phyloP scores from a whole-genome alignment of 2,888 invertebrate species.

The Hypomecis atomaria region DNA sequence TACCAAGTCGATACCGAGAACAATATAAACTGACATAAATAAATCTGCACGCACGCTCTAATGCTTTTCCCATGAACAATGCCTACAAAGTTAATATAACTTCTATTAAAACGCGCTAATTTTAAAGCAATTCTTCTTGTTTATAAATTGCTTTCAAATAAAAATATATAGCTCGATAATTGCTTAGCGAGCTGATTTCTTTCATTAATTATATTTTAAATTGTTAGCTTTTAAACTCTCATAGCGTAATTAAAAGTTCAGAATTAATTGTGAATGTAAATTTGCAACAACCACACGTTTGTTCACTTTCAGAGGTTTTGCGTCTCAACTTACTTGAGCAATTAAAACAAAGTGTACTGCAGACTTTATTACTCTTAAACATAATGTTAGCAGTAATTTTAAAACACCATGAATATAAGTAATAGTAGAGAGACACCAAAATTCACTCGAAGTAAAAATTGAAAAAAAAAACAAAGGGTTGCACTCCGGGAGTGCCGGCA shows the following conservation, averaged over 20 bases:
- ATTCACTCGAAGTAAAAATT: no score
- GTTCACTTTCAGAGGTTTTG: neutral
- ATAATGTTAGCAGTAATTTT: no score
- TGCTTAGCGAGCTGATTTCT: neutral
- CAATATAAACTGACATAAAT: neutral
- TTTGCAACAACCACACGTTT: constrained; percentile 1
- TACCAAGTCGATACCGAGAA: no score
- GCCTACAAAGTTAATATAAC: neutral
- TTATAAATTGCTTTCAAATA: neutral
- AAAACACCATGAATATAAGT: no score
- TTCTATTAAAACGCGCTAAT: neutral
- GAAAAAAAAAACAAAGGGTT: no score
- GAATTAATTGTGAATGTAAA: neutral
- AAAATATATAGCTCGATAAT: no score
- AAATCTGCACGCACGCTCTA: neutral
- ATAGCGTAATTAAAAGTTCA: neutral
- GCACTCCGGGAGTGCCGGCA: no score
- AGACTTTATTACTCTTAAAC: no score
- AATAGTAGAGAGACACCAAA: no score
- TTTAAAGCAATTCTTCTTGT: neutral
- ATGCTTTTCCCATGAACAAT: neutral
- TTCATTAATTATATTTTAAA: neutral
- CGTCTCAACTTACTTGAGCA: neutral
- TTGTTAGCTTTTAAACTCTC: neutral
- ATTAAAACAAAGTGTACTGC: neutral